Evolutionary conservation across 92 coral and sea anemone genomes (phyloP), one percentile per base, ranked within the genome.

Genomic region (Actinernus sp.): DNA sequence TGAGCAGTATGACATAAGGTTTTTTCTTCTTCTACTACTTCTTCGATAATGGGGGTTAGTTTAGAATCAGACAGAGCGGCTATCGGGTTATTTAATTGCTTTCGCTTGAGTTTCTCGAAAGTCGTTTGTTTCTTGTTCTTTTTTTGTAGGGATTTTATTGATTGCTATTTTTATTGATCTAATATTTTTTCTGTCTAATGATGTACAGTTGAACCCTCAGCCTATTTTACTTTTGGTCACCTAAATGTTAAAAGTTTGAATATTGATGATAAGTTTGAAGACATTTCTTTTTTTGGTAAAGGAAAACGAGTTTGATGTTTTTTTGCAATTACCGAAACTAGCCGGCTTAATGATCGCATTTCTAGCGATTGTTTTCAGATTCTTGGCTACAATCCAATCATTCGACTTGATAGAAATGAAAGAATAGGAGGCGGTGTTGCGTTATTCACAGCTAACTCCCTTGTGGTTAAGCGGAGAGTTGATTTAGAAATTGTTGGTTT

Each of bases 231-330:
- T 14, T 26, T 66, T 27, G 79, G 68, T 2, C 57, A 57, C 25
- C 33, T 60, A 25, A 32, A 58, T 62, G 61, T 33, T 49, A 55
- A 79, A 45, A n/a, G n/a, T n/a, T n/a, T n/a, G n/a, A n/a, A n/a
- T n/a, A n/a, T n/a, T n/a, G n/a, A n/a, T n/a, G n/a, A 81, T 56
- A 72, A 81, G 58, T 48, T 63, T 59, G 76, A 71, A 55, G 87
- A 79, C 43, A 73, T 79, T 41, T 73, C 79, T n/a, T 17, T 24
- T 33, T 26, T 28, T 79, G 24, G 55, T 61, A 37, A 36, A 17
- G 22, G 78, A 68, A 7, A 58, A 51, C 17, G 61, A 60, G 39
- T 78, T 78, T 36, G 60, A n/a, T n/a, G 60, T 45, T 31, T 78
- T 41, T 77, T 78, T 78, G 71, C 60, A 30, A 25, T 78, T 13